Percentiles rank a stretch among this genome's conserved stretches.
These are phyloP conservation scores for Subacronicta megacephala DNA, from an alignment of 2,888 invertebrate genomes.

Conservation along the genomic window DNA sequence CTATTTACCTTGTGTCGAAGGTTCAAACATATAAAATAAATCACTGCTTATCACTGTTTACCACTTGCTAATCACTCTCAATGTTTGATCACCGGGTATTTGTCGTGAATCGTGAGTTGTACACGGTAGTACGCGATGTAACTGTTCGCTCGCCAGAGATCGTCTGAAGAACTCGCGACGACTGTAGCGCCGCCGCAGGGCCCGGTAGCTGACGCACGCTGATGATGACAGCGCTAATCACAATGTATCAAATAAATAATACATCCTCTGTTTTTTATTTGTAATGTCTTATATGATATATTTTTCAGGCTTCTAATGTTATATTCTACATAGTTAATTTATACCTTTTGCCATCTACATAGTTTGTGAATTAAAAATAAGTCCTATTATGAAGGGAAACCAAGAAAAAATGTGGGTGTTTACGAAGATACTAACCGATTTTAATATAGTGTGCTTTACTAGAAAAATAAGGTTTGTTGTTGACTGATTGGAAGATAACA, in stretches of 20 bases:
- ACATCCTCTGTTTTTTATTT: conserved; percentile 24
- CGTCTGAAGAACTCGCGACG: conserved; percentile 53
- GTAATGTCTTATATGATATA: no score
- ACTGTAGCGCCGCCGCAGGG: conserved; percentile 34
- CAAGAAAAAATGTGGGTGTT: no score
- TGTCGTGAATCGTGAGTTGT: conserved; percentile 41
- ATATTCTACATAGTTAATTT: no score
- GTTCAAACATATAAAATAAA: conserved; percentile 35
- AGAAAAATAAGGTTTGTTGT: conserved; percentile 14
- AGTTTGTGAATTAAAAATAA: no score
- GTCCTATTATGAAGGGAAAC: no score
- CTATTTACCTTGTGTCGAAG: conserved; percentile 48
- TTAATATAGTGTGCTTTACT: background rate
- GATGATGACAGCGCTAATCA: conserved; percentile 60
- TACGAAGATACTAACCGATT: no score
- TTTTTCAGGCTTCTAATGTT: no score
- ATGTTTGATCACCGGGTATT: conserved; percentile 32
- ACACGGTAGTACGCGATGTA: conserved; percentile 54
- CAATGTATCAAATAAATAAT: conserved; percentile 5
- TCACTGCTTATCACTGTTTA: conserved; percentile 54
- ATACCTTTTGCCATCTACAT: no score
- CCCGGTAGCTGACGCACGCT: conserved; percentile 55
- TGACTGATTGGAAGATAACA: conserved; percentile 14
- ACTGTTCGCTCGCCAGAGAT: conserved; percentile 59
- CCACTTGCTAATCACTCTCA: conserved; percentile 54